These are phyloP conservation scores for Hemichromis elongatus DNA, from an alignment of 2,113 vertebrate genomes.

Conservation along the genomic window DNA sequence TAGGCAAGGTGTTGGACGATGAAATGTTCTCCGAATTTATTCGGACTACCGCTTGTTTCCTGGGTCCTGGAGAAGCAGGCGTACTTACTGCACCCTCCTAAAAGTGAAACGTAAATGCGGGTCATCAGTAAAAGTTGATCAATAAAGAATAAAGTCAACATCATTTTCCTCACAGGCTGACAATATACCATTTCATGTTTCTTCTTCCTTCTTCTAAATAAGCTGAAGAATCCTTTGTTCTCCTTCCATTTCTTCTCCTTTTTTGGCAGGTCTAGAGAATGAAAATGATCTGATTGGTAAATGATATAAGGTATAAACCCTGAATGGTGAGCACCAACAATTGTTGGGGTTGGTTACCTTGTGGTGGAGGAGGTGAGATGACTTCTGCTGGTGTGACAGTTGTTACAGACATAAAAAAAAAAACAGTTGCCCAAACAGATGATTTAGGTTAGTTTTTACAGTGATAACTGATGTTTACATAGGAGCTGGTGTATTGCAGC, in stretches of 20 bases:
- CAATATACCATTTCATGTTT: conserved; percentile 77
- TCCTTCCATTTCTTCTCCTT: conserved; percentile 79
- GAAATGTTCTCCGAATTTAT: conserved; percentile 61
- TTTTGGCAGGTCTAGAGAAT: conserved; percentile 45
- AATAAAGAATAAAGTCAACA: neutral
- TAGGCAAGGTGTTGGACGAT: conserved; percentile 67
- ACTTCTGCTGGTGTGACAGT: conserved; percentile 9
- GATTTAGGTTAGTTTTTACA: neutral
- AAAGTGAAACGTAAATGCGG: neutral
- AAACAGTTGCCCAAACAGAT: neutral
- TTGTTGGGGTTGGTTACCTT: conserved; percentile 16
- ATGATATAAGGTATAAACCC: neutral
- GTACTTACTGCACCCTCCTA: conserved; percentile 76
- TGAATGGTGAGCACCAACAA: neutral
- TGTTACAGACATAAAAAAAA: conserved; percentile 14
- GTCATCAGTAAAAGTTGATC: neutral
- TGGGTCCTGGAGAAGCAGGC: conserved; percentile 77
- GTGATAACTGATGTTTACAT: neutral
- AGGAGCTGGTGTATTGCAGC: neutral
- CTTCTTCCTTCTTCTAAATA: conserved; percentile 88
- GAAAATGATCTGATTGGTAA: neutral
- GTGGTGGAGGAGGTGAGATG: neutral
- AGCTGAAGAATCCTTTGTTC: conserved; percentile 82
- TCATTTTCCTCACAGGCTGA: fast-evolving
- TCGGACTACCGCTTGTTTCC: conserved; percentile 61